Evolutionary conservation across 2,888 invertebrate species (phyloP).

Genomic region (Dexiosoma caninum): DNA sequence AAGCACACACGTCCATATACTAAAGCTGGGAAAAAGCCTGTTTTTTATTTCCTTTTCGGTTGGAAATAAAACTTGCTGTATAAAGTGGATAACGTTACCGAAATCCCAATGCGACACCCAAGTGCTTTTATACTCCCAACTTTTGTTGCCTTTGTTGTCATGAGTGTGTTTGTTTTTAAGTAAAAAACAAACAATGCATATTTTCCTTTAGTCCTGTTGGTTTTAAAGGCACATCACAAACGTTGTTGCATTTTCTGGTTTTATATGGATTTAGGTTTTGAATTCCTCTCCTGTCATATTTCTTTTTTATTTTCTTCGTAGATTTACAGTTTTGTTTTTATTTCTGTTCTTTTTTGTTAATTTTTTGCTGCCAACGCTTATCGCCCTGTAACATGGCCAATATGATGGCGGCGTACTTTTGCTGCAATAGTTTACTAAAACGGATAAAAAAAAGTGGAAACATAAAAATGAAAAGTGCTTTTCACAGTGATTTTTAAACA

Average conservation of each 20-base stretch:
- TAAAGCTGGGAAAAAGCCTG: slow-evolving; percentile 1
- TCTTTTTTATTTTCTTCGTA: background rate
- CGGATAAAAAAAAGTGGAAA: background rate
- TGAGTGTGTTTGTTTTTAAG: background rate
- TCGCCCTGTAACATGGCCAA: slow-evolving; percentile 61
- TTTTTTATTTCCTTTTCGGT: slow-evolving; percentile 37
- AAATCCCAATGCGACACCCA: slow-evolving; percentile 55
- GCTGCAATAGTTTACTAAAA: slow-evolving; percentile 26
- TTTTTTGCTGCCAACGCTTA: slow-evolving; percentile 56
- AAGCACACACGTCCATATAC: background rate
- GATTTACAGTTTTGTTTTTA: slow-evolving; percentile 13
- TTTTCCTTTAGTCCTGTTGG: slow-evolving; percentile 32
- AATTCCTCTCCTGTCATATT: slow-evolving; percentile 11
- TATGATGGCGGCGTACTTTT: slow-evolving; percentile 50
- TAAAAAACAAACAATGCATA: slow-evolving; percentile 31
- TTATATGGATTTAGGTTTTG: slow-evolving; percentile 60
- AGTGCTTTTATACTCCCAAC: slow-evolving; percentile 29
- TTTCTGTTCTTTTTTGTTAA: background rate
- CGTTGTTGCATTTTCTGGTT: slow-evolving; percentile 63
- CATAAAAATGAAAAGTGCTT: slow-evolving; percentile 29
- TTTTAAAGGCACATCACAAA: slow-evolving; percentile 60
- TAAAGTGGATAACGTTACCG: slow-evolving; percentile 62
- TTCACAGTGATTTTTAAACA: slow-evolving; percentile 32
- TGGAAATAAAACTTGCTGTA: slow-evolving; percentile 42
- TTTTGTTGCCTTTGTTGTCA: slow-evolving; percentile 15